Evolutionary conservation across 2,888 invertebrate species (phyloP).

Genomic region (Phyllotreta striolata): DNA sequence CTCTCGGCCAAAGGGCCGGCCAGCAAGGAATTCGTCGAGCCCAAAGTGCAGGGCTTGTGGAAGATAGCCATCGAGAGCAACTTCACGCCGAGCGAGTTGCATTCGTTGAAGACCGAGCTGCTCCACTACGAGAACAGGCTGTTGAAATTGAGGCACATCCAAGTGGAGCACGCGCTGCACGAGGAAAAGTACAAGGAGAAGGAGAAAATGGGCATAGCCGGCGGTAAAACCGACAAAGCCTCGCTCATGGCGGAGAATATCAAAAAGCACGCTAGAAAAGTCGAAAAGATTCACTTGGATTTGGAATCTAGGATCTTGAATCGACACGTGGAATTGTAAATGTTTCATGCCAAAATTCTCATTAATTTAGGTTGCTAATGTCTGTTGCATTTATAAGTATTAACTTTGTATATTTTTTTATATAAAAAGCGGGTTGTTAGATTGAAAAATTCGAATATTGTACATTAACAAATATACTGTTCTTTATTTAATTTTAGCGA

Average conservation of each 20-base stretch:
- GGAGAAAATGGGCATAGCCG: conserved; percentile 55
- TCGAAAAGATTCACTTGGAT: conserved; percentile 84
- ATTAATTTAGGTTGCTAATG: conserved; percentile 10
- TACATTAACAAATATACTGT: too few relatives aligned
- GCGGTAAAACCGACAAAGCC: conserved; percentile 43
- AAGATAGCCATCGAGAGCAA: conserved; percentile 79
- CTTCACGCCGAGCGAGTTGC: conserved; percentile 82
- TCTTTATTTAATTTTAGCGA: too few relatives aligned
- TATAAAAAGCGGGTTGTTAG: neutral
- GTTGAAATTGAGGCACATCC: conserved; percentile 81
- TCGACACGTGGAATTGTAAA: conserved; percentile 78
- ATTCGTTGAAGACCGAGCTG: conserved; percentile 85
- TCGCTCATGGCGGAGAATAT: conserved; percentile 76
- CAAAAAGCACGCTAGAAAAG: conserved; percentile 84
- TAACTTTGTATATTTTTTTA: conserved; percentile 15
- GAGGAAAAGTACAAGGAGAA: conserved; percentile 71
- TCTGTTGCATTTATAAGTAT: conserved; percentile 5
- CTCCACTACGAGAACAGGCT: conserved; percentile 87
- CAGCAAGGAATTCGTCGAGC: conserved; percentile 88
- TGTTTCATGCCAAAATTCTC: conserved; percentile 23
- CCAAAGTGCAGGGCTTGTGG: conserved; percentile 91
- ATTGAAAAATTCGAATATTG: too few relatives aligned
- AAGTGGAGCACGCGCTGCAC: conserved; percentile 80
- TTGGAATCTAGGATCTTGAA: conserved; percentile 79
- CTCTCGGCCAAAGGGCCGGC: conserved; percentile 79